These are phyloP conservation scores for Fabriciana adippe DNA, from an alignment of 2,888 invertebrate genomes.

Conservation along the genomic window DNA sequence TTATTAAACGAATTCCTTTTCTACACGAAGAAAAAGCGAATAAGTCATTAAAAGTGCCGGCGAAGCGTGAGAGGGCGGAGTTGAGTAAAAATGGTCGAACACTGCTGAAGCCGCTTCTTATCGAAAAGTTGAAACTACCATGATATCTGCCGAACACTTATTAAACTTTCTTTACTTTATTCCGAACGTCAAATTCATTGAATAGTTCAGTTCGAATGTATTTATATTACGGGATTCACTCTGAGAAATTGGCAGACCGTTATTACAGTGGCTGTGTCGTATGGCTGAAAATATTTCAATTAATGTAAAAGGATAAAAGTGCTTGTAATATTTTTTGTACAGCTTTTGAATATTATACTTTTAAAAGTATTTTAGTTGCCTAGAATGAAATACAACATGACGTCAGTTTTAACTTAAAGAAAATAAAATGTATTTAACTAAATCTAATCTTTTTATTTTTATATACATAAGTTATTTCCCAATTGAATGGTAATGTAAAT, in stretches of 20 bases:
- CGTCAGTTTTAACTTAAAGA: too few species aligned
- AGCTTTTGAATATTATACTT: neutral
- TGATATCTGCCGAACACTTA: conserved; percentile 64
- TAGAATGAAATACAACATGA: too few species aligned
- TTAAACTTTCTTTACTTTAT: conserved; percentile 66
- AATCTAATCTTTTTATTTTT: too few species aligned
- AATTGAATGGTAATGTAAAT: too few species aligned
- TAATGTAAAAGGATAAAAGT: neutral
- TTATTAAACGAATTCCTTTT: conserved; percentile 58
- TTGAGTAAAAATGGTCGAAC: conserved; percentile 68
- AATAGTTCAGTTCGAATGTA: conserved; percentile 28
- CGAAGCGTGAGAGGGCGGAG: conserved; percentile 68
- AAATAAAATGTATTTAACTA: too few species aligned
- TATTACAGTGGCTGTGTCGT: neutral
- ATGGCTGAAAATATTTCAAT: neutral
- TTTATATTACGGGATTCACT: conserved; percentile 43
- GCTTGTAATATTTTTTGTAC: neutral
- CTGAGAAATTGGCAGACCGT: conserved; percentile 4
- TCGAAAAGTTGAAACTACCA: conserved; percentile 72
- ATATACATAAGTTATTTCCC: too few species aligned
- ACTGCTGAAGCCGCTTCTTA: conserved; percentile 58
- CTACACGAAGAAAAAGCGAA: conserved; percentile 59
- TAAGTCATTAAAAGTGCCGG: conserved; percentile 79
- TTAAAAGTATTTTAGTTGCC: neutral
- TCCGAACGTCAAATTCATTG: conserved; percentile 36